Evolutionary conservation across 2,888 invertebrate genomes (phyloP), one percentile per base, ranked within the genome.

Genomic region (Petrophora chlorosata): DNA sequence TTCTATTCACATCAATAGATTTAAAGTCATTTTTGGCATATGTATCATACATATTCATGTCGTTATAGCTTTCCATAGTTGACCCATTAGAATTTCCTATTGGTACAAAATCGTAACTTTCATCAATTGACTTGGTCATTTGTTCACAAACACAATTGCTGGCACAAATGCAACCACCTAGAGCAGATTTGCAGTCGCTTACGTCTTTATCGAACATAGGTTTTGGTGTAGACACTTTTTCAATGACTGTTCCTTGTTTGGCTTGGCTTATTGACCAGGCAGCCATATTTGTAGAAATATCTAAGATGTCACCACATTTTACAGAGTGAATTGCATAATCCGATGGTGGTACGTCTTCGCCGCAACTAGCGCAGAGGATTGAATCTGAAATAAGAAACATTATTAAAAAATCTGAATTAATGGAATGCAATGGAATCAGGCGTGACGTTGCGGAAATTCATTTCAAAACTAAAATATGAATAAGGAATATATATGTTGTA

Each of bases 81-180:
- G 4, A 19, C n/a, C 14, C 7, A n/a, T 40, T 14, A 9, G 28
- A 25, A 15, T 51, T 52, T 30, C 50, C 57, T 9, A 63, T 59
- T 14, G 59, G 66, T 26, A 42, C 46, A 38, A 66, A 55, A 50
- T 73, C 71, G 38, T 65, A 65, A 13, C 65, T 63, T 29, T 65
- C 59, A 3, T 63, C 59, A 9, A 50, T 52, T 42, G 52, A 56
- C 7, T 58, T 59, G 5, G 70, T 34, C 48, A 79, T 82, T 68
- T 84, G 75, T 33, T 63, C 68, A 63, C 83, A 82, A 12, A 84
- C 55, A 50, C 84, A 82, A 32, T 63, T 67, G n/a, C 62, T 65
- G 1, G 61, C 68, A 4, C 56, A 65, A 46, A 74, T 73, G 56
- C 84, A 85, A 16, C 63, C 59, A 0, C 80, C 82, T 53, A 82